Base-by-base conservation (phyloP, 2,797 vertebrate species). In the Corythornis leucogaster region DNA sequence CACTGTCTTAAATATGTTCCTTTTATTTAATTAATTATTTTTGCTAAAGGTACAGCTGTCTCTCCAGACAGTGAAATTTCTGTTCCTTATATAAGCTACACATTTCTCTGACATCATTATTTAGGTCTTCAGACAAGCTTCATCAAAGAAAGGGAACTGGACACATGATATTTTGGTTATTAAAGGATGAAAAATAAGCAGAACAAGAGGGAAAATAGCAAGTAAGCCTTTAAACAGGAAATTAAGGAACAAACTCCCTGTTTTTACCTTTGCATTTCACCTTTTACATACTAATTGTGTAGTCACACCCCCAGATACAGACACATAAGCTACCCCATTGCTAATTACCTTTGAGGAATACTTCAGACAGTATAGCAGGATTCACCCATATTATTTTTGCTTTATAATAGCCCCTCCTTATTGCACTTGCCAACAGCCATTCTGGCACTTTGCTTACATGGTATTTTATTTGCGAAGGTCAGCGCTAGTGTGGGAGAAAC, bases 21-120 rank as follows among this genome's bases (percentile, higher is more conserved):
- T 20, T 61, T 12, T 40, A 53, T 74, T 51, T 59, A 26, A 19
- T 26, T 38, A 38, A 38, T 19, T 30, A 21, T 85, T 76, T 83
- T 13, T 42, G 57, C 62, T 77, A 43, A 58, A 89, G 79, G 66
- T 87, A 75, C 45, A 66, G 62, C 46, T 87, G 33, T 28, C 25
- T 81, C n/a, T 90, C 59, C 58, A 63, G 48, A 45, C 53, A 88
- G 63, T 67, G 80, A 90, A 91, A 88, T 69, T 88, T 80, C 66
- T 83, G 45, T 64, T 81, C 63, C 40, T 92, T 89, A 26, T 71
- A 53, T 90, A 85, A 92, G 59, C 40, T 43, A 78, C 33, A 51
- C 42, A 35, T 85, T 67, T 82, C 79, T 70, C 71, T 90, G 79
- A 55, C 26, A 66, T 62, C 19, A 33, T 85, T 89, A 85, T 69